Base-by-base conservation (phyloP, 35 echinoderm and acorn worm species). In the Patiria miniata region DNA sequence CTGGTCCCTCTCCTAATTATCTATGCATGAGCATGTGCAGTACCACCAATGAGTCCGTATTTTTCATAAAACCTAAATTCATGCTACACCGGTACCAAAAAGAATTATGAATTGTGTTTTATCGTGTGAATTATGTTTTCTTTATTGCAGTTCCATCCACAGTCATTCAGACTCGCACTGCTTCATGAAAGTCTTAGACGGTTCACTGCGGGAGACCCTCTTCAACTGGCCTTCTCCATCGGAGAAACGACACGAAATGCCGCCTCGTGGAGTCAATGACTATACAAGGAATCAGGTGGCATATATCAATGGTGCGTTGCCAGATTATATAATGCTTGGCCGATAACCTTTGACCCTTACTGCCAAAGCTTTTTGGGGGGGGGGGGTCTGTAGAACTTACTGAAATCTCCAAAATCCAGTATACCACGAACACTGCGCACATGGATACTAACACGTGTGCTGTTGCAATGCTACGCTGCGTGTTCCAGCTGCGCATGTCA, bases 171-270 rank as follows among this genome's bases (percentile, higher is more conserved):
- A 99, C 80, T 47, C 96, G 39, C 96, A 99, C 54, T 99, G 96
- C 77, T 99, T 99, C 79, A 94, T 99, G 93, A 99, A 99, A 81
- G 65, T 99, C 7, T 51, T 99, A 38, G 96, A 99, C 40, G 96
- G 96, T 5, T 83, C 81, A 21, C 69, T 99, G 19, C 55, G 77
- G 39, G 96, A 99, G 61, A 81, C 91, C 1, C 37, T 93, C 36
- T 99, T 78, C 39, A 39, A 47, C 14, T 99, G 96, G 96, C 96
- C 96, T 77, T 90, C 86, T 6, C 40, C 91, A 21, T 76, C 78
- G 0, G 79, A 91, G 55, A 92, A 90, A 61, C 89, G 83, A 51
- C 61, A 37, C 33, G 54, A 81, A 22, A 99, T 99, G 96, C 36
- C 84, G 4, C 51, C 76, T 55, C 3, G 89, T 29, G 82, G 37